phyloP scores from a whole-genome alignment of 2,888 invertebrate genomes.

The Steinernema hermaphroditum region DNA sequence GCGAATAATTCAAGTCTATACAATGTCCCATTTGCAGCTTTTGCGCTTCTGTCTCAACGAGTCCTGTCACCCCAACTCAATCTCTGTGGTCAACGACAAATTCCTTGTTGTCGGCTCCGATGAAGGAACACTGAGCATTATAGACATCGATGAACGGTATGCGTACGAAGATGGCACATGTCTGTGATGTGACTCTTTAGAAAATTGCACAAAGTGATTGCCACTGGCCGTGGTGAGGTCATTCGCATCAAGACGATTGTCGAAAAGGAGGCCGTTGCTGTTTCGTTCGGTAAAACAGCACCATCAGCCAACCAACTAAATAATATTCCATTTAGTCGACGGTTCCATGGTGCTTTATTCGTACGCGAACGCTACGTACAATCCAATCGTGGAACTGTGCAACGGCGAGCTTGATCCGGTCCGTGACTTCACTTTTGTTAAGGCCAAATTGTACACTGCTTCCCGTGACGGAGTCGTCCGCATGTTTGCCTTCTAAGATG shows the following conservation, averaged over 20 bases:
- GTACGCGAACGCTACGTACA: neutral
- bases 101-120: slow-evolving; percentile 38
- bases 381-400: slow-evolving; percentile 71
- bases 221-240: slow-evolving; percentile 67
- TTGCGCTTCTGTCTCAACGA: neutral
- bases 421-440: slow-evolving; percentile 73
- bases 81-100: neutral
- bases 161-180: neutral
- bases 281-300: slow-evolving; percentile 53
- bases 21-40: neutral
- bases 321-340: slow-evolving; percentile 68
- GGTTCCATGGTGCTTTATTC: slow-evolving; percentile 72
- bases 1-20: no score
- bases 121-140: slow-evolving; percentile 34
- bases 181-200: slow-evolving; percentile 37
- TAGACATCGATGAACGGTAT: slow-evolving; percentile 38
- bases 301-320: neutral
- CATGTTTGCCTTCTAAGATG: slow-evolving; percentile 70
- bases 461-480: slow-evolving; percentile 74
- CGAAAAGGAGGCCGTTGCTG: slow-evolving; percentile 72
- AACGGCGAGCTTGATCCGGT: slow-evolving; percentile 77
- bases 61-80: neutral
- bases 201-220: slow-evolving; percentile 34
- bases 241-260: slow-evolving; percentile 71
- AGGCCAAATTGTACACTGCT: slow-evolving; percentile 72